These are phyloP conservation scores for Platycercus adscitus DNA, from an alignment of 2,113 vertebrate species.

Conservation along the genomic window DNA sequence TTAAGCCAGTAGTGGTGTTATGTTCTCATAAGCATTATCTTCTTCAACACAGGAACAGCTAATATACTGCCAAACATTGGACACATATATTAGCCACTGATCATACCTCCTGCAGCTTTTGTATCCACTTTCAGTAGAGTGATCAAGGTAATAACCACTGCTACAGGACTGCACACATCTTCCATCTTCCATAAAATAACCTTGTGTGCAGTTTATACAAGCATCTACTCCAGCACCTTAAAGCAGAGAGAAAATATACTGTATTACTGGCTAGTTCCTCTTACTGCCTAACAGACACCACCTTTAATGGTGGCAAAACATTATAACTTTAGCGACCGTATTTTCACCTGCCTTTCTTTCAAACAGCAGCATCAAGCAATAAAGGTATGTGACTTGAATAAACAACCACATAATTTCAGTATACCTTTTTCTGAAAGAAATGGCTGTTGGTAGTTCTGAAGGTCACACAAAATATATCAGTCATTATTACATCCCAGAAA, in stretches of 20 bases:
- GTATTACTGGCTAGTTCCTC: neutral
- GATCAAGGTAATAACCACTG: constrained; percentile 87
- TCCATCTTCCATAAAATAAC: constrained; percentile 92
- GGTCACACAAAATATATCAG: neutral
- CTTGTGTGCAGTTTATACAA: constrained; percentile 89
- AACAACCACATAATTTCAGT: neutral
- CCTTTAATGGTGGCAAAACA: neutral
- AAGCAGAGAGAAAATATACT: constrained; percentile 15
- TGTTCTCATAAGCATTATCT: neutral
- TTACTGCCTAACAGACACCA: neutral
- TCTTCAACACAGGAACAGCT: neutral
- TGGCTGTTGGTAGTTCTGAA: neutral
- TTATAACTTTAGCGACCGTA: neutral
- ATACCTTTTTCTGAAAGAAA: neutral
- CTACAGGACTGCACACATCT: constrained; percentile 89
- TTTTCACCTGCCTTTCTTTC: neutral
- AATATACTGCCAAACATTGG: neutral
- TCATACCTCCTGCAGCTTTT: constrained; percentile 88
- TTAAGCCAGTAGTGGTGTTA: neutral
- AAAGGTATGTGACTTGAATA: neutral
- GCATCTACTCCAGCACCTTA: constrained; percentile 90
- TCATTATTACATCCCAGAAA: neutral
- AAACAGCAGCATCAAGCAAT: neutral
- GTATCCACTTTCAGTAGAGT: constrained; percentile 81
- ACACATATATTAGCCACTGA: neutral